Evolutionary conservation across 2,113 vertebrate genomes (phyloP), one percentile per base, ranked within the genome.

Genomic region (Nerophis ophidion): DNA sequence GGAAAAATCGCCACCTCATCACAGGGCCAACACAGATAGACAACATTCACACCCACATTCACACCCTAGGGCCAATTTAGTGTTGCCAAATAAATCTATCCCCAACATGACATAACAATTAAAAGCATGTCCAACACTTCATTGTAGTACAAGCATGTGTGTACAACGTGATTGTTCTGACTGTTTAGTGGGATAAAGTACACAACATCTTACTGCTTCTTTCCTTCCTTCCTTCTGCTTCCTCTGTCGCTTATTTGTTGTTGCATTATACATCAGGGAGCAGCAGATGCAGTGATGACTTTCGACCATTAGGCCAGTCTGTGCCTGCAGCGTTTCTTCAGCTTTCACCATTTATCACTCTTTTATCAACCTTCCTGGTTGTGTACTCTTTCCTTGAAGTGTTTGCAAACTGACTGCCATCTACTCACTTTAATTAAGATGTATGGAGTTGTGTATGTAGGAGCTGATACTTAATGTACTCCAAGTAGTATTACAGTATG

Each of bases 231-330:
- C 35, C 19, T 15, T 74, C 38, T 53, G 14, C 16, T 35, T 55
- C 14, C 8, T 16, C 35, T 55, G 35, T 17, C 16, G 61, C 15
- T 70, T 52, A 56, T 47, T 47, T 55, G 56, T 52, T 19, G 46
- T 48, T 44, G 8, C 52, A 47, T 16, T 53, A 59, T 49, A 50
- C 70, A 59, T 53, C 63, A 68, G 38, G 44, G 56, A 72, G 60
- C 70, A 61, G 64, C 55, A 58, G 61, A 72, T 72, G 58, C 66
- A 60, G 36, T 13, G 35, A 66, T 74, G 69, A 73, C 72, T 76
- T 75, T 53, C 40, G 57, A 76, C 75, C 68, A 47, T 73, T 80
- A 69, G 34, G 0, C 26, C 26, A 59, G 60, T 26, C 26, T 50
- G 35, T 0, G 65, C 75, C 71, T 1, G 48, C 48, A 68, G 81